Base-by-base conservation (phyloP, 2,888 invertebrate species). In the Gari tellinella region DNA sequence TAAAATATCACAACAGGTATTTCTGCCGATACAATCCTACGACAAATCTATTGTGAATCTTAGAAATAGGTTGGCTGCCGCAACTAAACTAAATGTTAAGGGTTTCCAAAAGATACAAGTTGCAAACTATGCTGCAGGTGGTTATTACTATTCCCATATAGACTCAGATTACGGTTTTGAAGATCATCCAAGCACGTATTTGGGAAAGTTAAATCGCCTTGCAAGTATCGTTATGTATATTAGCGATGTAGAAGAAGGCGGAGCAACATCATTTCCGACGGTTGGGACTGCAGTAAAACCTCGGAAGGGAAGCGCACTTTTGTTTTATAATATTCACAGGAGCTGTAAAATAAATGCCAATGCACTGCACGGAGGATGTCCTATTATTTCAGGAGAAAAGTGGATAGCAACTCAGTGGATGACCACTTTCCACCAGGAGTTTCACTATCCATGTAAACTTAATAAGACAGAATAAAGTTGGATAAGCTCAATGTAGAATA, bases 31-130 rank as follows among this genome's bases (percentile, higher is more conserved):
- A 31, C 4, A 31, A 31, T 31, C 4, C 10, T 31, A 31, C 31
- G 31, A 31, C 5, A 31, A 31, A 31, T 10, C 31, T 31, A 31
- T 31, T 31, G 4, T 31, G n/a, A 56, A 56, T 8, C 23, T 56
- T 10, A 41, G 56, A 12, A 23, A 15, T 2, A 23, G 56, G 8
- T 17, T 56, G 8, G 43, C 56, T n/a, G 56, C 17, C 7, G 56
- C 26, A 14, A 56, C 43, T 45, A 45, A 45, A n/a, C 17, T 45
- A 45, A 23, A 45, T 19, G 41, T 56, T 12, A 14, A 23, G 23
- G 45, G 56, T 23, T 56, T 56, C 43, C 43, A 56, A 15, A 56
- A 62, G 15, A 53, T 48, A 17, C 58, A 58, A 38, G 58, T 58
- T 1, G 58, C 46, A 12, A 58, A 58, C 38, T 58, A 58, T 21